A percentile compares a stretch with the other conserved stretches of the same genome.
These are phyloP conservation scores for Ciona savignyi DNA, from an alignment of 23 tunicate genomes.

Conservation along the genomic window DNA sequence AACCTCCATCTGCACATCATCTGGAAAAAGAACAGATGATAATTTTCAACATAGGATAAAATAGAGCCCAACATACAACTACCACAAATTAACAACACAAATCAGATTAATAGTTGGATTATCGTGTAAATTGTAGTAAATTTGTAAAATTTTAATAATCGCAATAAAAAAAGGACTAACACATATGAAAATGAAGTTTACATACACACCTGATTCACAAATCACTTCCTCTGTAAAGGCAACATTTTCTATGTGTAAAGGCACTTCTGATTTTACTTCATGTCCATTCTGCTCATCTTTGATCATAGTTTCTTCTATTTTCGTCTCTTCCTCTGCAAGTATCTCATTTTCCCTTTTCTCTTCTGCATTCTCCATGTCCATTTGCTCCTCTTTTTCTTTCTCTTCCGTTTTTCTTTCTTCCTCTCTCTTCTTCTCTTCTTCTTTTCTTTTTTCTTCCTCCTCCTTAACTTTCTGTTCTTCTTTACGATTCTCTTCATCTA, in stretches of 20 bases:
- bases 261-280: neutral
- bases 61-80: too few species aligned
- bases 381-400: constrained; percentile 9
- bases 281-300: neutral
- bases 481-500: constrained; percentile 29
- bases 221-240: neutral
- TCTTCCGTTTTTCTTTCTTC: constrained; percentile 1
- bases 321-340: constrained; percentile 5
- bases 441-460: constrained; percentile 15
- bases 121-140: too few species aligned
- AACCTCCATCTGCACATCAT: neutral
- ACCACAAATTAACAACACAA: too few species aligned
- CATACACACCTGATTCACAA: neutral
- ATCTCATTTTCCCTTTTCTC: neutral
- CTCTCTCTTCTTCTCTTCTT: constrained; percentile 8
- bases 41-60: too few species aligned
- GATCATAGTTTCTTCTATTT: neutral
- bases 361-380: constrained; percentile 2
- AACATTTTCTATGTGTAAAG: neutral
- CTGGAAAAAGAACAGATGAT: too few species aligned
- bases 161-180: too few species aligned
- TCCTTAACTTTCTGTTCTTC: constrained; percentile 12
- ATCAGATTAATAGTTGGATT: too few species aligned
- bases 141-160: too few species aligned
- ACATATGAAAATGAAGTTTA: too few species aligned